Percentiles rank a stretch among this genome's conserved stretches.
These are phyloP conservation scores for Crambe crambe DNA, from an alignment of 37 sponge, comb jelly and placozoan genomes.

Conservation along the genomic window DNA sequence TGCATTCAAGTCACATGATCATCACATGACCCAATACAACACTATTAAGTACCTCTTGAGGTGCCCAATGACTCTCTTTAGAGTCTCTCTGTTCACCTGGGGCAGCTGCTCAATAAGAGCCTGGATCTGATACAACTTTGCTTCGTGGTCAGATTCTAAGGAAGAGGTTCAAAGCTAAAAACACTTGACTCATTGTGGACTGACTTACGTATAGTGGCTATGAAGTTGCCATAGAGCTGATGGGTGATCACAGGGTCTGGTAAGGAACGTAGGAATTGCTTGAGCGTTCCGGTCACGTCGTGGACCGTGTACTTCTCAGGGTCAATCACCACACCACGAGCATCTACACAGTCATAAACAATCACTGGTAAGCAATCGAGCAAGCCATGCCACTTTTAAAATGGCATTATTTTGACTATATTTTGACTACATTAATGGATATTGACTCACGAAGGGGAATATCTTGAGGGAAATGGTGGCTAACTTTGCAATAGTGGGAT, in stretches of 20 bases:
- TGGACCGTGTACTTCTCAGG: conserved; percentile 75
- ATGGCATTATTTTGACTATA: neutral
- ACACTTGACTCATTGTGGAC: neutral
- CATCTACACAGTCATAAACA: too few species aligned
- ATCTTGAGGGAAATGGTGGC: neutral
- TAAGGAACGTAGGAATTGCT: conserved; percentile 76
- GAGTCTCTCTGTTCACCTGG: conserved; percentile 69
- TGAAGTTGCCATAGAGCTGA: conserved; percentile 52
- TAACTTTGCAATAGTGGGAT: neutral
- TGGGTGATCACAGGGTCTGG: conserved; percentile 89
- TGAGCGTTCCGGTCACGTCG: conserved; percentile 83
- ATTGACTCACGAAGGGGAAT: neutral
- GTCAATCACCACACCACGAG: conserved; percentile 73
- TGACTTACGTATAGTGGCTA: conserved; percentile 50
- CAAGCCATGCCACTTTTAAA: neutral
- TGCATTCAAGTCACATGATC: conserved; percentile 12
- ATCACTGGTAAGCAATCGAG: too few species aligned
- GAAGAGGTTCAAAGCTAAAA: neutral
- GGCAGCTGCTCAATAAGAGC: conserved; percentile 70
- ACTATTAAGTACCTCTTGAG: conserved; percentile 39
- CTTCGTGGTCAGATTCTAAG: conserved; percentile 47
- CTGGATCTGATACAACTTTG: conserved; percentile 63
- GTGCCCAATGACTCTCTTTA: conserved; percentile 69
- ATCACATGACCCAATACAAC: neutral
- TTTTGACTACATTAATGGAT: neutral